These are phyloP conservation scores for Megathymus violae DNA, from an alignment of 1,140 invertebrate species.

Conservation along the genomic window DNA sequence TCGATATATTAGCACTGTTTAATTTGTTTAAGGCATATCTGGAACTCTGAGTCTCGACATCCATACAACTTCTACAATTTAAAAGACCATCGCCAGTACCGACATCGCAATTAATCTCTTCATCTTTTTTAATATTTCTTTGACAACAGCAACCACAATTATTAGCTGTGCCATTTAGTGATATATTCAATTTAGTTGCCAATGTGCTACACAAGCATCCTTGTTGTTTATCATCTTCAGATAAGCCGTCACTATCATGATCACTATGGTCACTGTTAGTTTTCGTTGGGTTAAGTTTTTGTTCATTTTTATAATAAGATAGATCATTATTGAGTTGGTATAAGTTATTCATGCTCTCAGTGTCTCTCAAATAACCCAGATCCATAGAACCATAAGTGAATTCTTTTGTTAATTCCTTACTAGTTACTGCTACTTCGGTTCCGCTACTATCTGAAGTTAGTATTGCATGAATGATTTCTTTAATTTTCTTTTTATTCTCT, in stretches of 20 bases:
- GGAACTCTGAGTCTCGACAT: slow-evolving; percentile 49
- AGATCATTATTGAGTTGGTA: slow-evolving; percentile 43
- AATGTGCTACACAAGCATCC: slow-evolving; percentile 49
- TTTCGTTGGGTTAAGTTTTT: slow-evolving; percentile 39
- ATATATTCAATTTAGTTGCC: slow-evolving; percentile 49
- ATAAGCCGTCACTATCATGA: slow-evolving; percentile 12
- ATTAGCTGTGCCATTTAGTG: slow-evolving; percentile 5
- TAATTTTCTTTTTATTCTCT: slow-evolving; percentile 49
- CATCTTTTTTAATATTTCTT: slow-evolving; percentile 34
- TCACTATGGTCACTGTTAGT: slow-evolving; percentile 42
- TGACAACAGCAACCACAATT: slow-evolving; percentile 43
- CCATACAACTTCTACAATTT: slow-evolving; percentile 38
- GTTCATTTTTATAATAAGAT: slow-evolving; percentile 22
- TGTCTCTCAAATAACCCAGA: slow-evolving; percentile 46
- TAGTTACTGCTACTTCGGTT: slow-evolving; percentile 37
- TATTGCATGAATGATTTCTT: slow-evolving; percentile 54
- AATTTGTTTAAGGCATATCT: slow-evolving; percentile 23
- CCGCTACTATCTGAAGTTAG: slow-evolving; percentile 59
- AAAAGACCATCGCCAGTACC: slow-evolving; percentile 28
- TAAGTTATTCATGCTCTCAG: slow-evolving; percentile 54
- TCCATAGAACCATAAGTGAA: slow-evolving; percentile 47
- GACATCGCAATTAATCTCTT: slow-evolving; percentile 49
- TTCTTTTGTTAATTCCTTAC: slow-evolving; percentile 49
- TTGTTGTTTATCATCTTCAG: slow-evolving; percentile 7
- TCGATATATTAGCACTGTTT: slow-evolving; percentile 14